phyloP scores from a whole-genome alignment of 2,888 invertebrate genomes.

The Siphonodentalium dalli region DNA sequence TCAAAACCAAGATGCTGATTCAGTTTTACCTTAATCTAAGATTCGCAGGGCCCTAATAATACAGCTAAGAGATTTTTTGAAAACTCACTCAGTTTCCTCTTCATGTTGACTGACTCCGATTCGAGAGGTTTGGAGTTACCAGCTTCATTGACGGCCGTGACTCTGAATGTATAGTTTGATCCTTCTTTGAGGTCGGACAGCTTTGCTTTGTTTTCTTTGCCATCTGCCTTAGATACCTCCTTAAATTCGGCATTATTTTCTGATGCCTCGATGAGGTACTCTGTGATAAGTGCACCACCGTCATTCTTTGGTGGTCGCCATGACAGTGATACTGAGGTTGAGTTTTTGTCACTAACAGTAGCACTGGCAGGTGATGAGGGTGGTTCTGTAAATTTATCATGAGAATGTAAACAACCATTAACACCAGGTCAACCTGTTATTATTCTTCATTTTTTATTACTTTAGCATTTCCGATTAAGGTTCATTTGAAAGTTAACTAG shows the following conservation, averaged over 20 bases:
- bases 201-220: constrained; percentile 79
- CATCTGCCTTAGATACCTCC: constrained; percentile 47
- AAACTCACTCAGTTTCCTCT: constrained; percentile 75
- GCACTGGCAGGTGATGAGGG: too few relatives aligned
- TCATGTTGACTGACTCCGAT: constrained; percentile 84
- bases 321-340: constrained; percentile 53
- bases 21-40: too few relatives aligned
- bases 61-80: too few relatives aligned
- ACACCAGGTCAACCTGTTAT: too few relatives aligned
- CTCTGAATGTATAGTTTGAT: constrained; percentile 57
- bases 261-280: constrained; percentile 59
- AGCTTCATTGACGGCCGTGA: constrained; percentile 59
- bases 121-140: constrained; percentile 67
- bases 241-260: constrained; percentile 45
- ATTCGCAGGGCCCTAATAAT: too few relatives aligned
- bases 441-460: too few relatives aligned
- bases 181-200: constrained; percentile 49
- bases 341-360: too few relatives aligned
- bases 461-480: too few relatives aligned
- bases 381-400: too few relatives aligned
- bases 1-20: too few relatives aligned
- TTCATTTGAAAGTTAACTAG: too few relatives aligned
- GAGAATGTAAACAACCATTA: too few relatives aligned
- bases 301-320: constrained; percentile 60
- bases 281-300: constrained; percentile 59